Conservation (phyloP, 2,888 invertebrate genomes). For the Leistus spinibarbis region DNA sequence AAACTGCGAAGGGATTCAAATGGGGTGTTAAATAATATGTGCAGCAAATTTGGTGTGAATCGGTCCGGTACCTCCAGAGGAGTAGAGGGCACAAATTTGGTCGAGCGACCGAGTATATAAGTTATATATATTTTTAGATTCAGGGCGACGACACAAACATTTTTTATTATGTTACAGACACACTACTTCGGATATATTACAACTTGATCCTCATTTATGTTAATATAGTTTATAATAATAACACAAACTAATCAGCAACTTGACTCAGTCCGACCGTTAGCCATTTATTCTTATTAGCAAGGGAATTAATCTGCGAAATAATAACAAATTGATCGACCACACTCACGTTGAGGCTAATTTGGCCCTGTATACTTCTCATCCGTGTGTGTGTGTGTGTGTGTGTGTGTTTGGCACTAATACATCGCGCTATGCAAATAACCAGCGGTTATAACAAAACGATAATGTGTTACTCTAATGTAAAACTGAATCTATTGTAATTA, state of each 20-base stretch:
- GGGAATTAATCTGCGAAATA: slow-evolving; percentile 28
- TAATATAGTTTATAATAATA: slow-evolving; percentile 5
- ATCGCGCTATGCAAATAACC: slow-evolving; percentile 36
- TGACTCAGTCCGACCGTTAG: slow-evolving; percentile 22
- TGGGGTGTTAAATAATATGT: no score
- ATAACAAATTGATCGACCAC: slow-evolving; percentile 24
- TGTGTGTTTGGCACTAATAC: slow-evolving; percentile 6
- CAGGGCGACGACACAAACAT: no score
- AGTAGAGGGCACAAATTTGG: no score
- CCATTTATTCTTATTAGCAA: slow-evolving; percentile 36
- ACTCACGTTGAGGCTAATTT: not conserved
- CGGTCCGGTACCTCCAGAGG: no score
- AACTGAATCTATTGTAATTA: slow-evolving; percentile 40
- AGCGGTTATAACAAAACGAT: slow-evolving; percentile 38
- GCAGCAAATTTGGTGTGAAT: no score
- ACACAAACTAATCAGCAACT: slow-evolving; percentile 35
- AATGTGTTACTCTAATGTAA: slow-evolving; percentile 39
- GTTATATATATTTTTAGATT: no score
- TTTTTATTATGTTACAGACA: no score
- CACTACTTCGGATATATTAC: not conserved
- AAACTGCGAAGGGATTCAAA: no score
- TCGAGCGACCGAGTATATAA: no score
- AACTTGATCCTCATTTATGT: not conserved
- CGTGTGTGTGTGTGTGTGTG: not conserved
- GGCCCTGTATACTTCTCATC: slow-evolving; percentile 3